phyloP scores from a whole-genome alignment of 1,140 invertebrate genomes.

The Pseudomyrmex pallidus region DNA sequence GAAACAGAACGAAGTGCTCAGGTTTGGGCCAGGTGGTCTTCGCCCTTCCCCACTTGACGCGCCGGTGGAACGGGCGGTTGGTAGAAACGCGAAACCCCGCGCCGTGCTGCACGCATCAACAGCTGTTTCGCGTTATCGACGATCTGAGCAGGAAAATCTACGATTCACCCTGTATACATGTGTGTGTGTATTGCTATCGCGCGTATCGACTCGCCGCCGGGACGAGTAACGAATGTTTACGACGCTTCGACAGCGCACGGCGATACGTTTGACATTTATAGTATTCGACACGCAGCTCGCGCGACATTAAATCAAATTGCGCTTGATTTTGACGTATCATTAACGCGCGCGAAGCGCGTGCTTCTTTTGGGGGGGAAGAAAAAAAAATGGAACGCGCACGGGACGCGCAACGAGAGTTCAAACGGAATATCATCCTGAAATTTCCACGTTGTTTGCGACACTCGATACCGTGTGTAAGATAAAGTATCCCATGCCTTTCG shows the following conservation, averaged over 20 bases:
- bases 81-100: slow-evolving; percentile 52
- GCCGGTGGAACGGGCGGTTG: slow-evolving; percentile 48
- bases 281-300: slow-evolving; percentile 9
- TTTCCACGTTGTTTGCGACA: too few relatives aligned
- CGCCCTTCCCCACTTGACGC: slow-evolving; percentile 54
- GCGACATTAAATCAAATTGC: slow-evolving; percentile 5
- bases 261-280: slow-evolving; percentile 19
- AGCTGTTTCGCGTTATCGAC: slow-evolving; percentile 58
- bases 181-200: not conserved
- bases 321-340: not conserved
- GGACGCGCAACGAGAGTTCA: too few relatives aligned
- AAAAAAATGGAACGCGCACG: too few relatives aligned
- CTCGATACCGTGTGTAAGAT: too few relatives aligned
- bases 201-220: slow-evolving; percentile 33
- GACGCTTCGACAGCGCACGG: slow-evolving; percentile 16
- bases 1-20: slow-evolving; percentile 55
- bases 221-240: slow-evolving; percentile 42
- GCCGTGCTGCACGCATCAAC: slow-evolving; percentile 51
- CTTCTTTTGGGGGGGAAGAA: too few relatives aligned
- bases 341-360: not conserved
- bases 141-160: slow-evolving; percentile 52
- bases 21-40: slow-evolving; percentile 58
- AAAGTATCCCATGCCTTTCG: too few relatives aligned
- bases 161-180: slow-evolving; percentile 6
- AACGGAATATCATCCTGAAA: too few relatives aligned